Percentiles rank a stretch among this genome's conserved stretches.
phyloP scores from a whole-genome alignment of 2,113 vertebrate genomes.

The Lates calcarifer region DNA sequence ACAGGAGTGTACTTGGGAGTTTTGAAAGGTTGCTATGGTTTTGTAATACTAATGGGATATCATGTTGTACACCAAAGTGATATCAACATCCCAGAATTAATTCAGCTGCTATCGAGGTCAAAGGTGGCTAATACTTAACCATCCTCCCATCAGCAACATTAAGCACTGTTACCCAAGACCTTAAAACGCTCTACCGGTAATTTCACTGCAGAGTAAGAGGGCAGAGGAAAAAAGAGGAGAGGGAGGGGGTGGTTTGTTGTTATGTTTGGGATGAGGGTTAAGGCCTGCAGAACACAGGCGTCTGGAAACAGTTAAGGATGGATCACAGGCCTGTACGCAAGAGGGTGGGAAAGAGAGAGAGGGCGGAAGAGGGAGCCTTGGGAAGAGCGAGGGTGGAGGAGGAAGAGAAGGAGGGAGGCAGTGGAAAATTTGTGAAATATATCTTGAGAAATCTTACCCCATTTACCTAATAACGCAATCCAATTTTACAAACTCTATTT shows the following conservation, averaged over 20 bases:
- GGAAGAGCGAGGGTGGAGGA: conserved; percentile 79
- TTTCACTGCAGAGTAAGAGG: conserved; percentile 36
- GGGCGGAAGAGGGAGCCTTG: conserved; percentile 77
- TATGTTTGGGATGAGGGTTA: conserved; percentile 73
- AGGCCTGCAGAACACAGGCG: conserved; percentile 69
- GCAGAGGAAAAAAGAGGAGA: conserved; percentile 26
- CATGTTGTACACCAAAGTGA: conserved; percentile 17
- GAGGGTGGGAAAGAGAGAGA: conserved; percentile 84
- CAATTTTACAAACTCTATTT: conserved; percentile 62
- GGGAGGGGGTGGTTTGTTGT: conserved; percentile 65
- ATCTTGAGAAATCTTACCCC: conserved; percentile 49
- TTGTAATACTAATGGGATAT: conserved; percentile 28
- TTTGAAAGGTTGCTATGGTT: conserved; percentile 46
- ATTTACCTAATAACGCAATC: conserved; percentile 20
- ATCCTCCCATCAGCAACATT: conserved; percentile 1
- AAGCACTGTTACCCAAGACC: conserved; percentile 29
- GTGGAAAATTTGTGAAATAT: conserved; percentile 76
- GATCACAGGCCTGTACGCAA: conserved; percentile 76
- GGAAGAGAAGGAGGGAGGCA: conserved; percentile 67
- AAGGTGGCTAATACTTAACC: conserved; percentile 32
- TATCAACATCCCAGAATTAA: conserved; percentile 1
- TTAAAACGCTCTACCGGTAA: conserved; percentile 1
- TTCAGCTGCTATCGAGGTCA: conserved; percentile 41
- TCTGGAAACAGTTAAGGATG: conserved; percentile 87
- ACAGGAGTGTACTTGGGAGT: conserved; percentile 12